Evolutionary conservation across 2,797 vertebrate species (phyloP).

Genomic region (Benthosema pterotum): DNA sequence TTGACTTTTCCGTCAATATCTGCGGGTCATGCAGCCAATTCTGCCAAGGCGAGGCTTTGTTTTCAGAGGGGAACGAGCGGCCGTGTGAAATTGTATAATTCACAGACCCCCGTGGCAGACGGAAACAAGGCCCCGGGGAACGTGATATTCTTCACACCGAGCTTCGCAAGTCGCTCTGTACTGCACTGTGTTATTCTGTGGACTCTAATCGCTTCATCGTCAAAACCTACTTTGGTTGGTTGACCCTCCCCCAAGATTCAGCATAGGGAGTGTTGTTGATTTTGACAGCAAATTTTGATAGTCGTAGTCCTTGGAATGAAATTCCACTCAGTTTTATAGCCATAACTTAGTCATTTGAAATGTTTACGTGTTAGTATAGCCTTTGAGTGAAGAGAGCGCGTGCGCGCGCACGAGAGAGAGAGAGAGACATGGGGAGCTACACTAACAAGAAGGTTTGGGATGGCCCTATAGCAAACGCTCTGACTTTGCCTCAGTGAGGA

Average conservation of each 20-base stretch:
- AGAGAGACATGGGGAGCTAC: neutral
- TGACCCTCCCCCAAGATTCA: neutral
- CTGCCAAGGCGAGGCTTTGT: slow-evolving; percentile 3
- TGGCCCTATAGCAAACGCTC: neutral
- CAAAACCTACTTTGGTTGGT: slow-evolving; percentile 22
- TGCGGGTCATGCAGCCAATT: slow-evolving; percentile 6
- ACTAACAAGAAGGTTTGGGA: slow-evolving; percentile 7
- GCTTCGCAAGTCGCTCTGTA: neutral
- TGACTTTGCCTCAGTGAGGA: slow-evolving; percentile 13
- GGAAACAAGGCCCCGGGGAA: neutral
- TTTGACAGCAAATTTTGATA: no score
- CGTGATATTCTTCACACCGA: neutral
- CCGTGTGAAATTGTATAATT: slow-evolving; percentile 8
- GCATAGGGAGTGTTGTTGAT: no score
- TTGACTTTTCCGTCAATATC: slow-evolving; percentile 13
- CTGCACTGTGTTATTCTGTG: slow-evolving; percentile 6
- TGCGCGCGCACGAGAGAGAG: no score
- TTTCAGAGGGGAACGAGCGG: neutral
- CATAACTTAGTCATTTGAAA: no score
- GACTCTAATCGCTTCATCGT: slow-evolving; percentile 43
- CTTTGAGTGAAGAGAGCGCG: no score
- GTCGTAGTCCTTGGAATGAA: no score
- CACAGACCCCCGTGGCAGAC: neutral
- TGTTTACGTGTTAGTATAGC: no score
- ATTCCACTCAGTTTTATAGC: no score